These are phyloP conservation scores for Halichoerus grypus DNA, from an alignment of 2,113 vertebrate genomes.

Conservation along the genomic window DNA sequence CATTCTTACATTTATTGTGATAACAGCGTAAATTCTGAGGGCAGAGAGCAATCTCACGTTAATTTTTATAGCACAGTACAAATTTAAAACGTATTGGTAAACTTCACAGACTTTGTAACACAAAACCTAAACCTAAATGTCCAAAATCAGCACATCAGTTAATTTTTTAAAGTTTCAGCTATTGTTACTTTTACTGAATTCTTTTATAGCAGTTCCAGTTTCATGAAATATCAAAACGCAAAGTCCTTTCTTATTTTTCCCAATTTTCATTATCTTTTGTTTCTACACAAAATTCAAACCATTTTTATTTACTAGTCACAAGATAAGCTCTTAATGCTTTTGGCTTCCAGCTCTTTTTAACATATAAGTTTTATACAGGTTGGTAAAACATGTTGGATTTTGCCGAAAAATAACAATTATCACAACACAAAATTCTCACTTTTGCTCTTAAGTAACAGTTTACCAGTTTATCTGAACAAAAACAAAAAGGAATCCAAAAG, in stretches of 20 bases:
- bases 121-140: constrained; percentile 1
- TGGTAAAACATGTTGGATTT: constrained; percentile 10
- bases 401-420: constrained; percentile 43
- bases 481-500: background rate
- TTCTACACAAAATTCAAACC: constrained; percentile 37
- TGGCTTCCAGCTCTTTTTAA: constrained; percentile 49
- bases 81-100: constrained; percentile 26
- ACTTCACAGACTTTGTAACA: background rate
- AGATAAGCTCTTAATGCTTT: background rate
- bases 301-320: constrained; percentile 22
- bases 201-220: constrained; percentile 48
- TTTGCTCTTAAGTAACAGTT: constrained; percentile 16
- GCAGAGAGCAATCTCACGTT: background rate
- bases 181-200: constrained; percentile 28
- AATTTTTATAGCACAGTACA: background rate
- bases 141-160: background rate
- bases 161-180: constrained; percentile 30
- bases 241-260: constrained; percentile 48
- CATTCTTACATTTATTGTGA: background rate
- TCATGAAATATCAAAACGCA: constrained; percentile 28
- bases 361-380: constrained; percentile 6
- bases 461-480: background rate
- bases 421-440: constrained; percentile 43
- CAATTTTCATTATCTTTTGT: constrained; percentile 24
- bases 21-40: background rate